A percentile compares a stretch with the other conserved stretches of the same genome.
These are phyloP conservation scores for Sepiola atlantica DNA, from an alignment of 2,888 invertebrate genomes.

Conservation along the genomic window DNA sequence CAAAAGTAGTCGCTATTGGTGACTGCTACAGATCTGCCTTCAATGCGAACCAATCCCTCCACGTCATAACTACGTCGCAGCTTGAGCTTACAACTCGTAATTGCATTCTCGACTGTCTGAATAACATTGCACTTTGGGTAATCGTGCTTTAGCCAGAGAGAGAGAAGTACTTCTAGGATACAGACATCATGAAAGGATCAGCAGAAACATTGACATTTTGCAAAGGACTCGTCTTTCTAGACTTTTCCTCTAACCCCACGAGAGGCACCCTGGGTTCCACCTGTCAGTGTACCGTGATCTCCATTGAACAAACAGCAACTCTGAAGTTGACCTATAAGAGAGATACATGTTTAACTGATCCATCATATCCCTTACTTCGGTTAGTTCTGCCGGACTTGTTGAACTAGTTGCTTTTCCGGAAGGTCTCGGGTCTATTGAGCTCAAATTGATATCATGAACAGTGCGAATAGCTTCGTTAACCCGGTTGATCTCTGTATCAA, in stretches of 20 bases:
- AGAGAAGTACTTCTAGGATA: not conserved
- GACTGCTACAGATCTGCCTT: too few relatives aligned
- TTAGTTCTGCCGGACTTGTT: too few relatives aligned
- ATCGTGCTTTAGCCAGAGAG: conserved; percentile 52
- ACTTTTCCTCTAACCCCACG: conserved; percentile 17
- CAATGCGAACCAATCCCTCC: too few relatives aligned
- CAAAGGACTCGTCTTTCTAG: not conserved
- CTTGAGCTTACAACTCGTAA: too few relatives aligned
- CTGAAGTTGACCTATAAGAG: not conserved
- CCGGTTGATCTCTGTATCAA: too few relatives aligned
- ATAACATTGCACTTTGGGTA: conserved; percentile 55
- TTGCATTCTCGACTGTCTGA: too few relatives aligned
- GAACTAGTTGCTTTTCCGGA: conserved; percentile 14
- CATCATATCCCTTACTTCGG: not conserved
- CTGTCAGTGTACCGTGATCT: not conserved
- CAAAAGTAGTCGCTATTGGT: too few relatives aligned
- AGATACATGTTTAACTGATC: not conserved
- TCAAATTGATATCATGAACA: conserved; percentile 40
- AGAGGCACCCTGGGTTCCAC: not conserved
- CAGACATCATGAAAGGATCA: conserved; percentile 36
- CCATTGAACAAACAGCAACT: conserved; percentile 13
- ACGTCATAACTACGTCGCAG: too few relatives aligned
- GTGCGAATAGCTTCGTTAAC: conserved; percentile 39
- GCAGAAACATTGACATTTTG: too few relatives aligned
- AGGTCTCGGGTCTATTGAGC: not conserved